Evolutionary conservation across 1,140 invertebrate species (phyloP), one percentile per base, ranked within the genome.

Genomic region (Bombyx mori): DNA sequence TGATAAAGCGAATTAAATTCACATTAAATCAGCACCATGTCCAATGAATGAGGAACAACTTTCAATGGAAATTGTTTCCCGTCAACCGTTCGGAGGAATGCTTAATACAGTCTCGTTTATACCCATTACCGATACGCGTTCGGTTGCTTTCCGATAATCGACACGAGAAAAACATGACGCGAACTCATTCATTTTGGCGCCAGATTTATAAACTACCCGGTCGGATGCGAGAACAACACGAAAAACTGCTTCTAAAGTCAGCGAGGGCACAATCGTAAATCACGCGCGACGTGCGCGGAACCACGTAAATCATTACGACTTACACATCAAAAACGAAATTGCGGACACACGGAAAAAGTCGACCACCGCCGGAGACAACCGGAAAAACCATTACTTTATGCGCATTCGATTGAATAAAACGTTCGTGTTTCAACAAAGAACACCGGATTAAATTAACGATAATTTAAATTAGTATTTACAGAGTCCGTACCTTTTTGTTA

Each of bases 391-490:
- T 67, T 76, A 79, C 73, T 80, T 70, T 81, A 86, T 86, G 83
- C 74, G 76, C 83, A 86, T 86, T 58, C 61, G 54, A 78, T 85
- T 81, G 79, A 74, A 71, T 76, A 69, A 80, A 61, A 80, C 64
- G 73, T 75, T 61, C 69, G 69, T 71, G 62, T 73, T 76, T 80
- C 70, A 75, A 77, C 73, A 72, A 81, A 75, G 71, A 82, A 75
- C 73, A 67, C 67, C 62, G 62, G 65, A 77, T 73, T 68, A 77
- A 79, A 84, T 77, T 78, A 77, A 82, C 82, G 77, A 83, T 84
- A 82, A 83, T 83, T 84, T 74, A 84, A 86, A 86, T 82, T 82
- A 80, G 81, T 82, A 72, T 81, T 86, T 82, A 82, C 74, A 82
- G 81, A 82, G 70, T 64, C 63, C 53, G 59, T 52, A 18, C 59